Base-by-base conservation (phyloP, 92 coral and sea anemone genomes). In the Palythoa grandis region DNA sequence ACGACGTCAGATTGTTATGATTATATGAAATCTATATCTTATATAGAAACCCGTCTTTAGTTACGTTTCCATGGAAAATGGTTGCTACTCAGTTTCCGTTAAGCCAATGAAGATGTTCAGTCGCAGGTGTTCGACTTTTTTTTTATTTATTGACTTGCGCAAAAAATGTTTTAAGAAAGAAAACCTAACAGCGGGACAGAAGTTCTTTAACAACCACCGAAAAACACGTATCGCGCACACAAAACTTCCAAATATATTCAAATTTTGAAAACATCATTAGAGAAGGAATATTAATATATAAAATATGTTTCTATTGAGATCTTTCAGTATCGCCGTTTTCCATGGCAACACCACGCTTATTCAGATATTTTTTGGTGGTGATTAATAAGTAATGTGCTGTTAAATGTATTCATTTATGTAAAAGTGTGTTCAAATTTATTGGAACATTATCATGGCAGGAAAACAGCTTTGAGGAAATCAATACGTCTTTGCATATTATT, bases 381-480 rank as follows among this genome's bases (percentile, higher is more conserved):
- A 80, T 80, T 38, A 63, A 80, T 80, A 39, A 65, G 66, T 63
- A 66, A 80, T 63, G 56, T 12, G 19, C 25, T 63, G n/a, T 48
- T 15, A 25, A 80, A 80, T 80, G 23, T 9, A 43, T 66, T 80
- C 72, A 80, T 66, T 80, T 80, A 65, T 66, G 85, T 74, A 47
- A 53, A 80, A 80, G 85, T 80, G 50, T 43, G 74, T 22, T 67
- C 74, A 13, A 76, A 14, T 53, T 56, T 48, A 15, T 74, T 16
- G 74, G 38, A 19, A 15, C 53, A 80, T 48, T 67, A 47, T 65
- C 68, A 76, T 54, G 48, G 82, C 67, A 23, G 65, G 10, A 37
- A 76, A 56, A 76, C 13, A 29, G 6, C 23, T 35, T 69, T 69
- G 48, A 35, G 67, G 17, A 37, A 53, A 29, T 54, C 82, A 76